These are phyloP conservation scores for Andrena bicolor DNA, from an alignment of 2,888 invertebrate genomes.

Conservation along the genomic window DNA sequence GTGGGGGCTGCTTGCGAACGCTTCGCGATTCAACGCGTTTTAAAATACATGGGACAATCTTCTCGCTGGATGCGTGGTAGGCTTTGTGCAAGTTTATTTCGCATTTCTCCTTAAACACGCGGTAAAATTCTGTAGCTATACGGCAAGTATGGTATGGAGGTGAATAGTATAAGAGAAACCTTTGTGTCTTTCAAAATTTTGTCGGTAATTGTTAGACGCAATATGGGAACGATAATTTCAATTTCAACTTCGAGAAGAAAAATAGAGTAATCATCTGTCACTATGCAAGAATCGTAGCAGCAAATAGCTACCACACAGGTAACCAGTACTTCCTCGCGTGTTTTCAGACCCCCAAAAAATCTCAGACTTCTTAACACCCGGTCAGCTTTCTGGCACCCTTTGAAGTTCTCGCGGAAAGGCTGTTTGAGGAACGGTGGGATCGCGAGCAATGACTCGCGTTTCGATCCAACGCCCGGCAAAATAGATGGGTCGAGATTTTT, in stretches of 20 bases:
- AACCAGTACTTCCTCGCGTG: no score
- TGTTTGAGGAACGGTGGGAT: slow-evolving; percentile 38
- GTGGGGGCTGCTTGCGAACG: slow-evolving; percentile 8
- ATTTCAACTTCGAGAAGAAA: no score
- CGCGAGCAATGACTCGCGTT: slow-evolving; percentile 35
- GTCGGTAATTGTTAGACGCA: no score
- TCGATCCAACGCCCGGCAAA: slow-evolving; percentile 48
- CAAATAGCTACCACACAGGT: no score
- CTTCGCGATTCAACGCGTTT: slow-evolving; percentile 10
- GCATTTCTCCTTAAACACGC: not conserved
- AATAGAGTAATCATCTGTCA: no score
- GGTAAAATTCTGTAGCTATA: not conserved
- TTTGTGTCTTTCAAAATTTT: no score
- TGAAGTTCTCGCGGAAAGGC: slow-evolving; percentile 8
- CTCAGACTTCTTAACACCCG: not conserved
- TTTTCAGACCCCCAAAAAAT: no score
- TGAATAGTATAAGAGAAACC: no score
- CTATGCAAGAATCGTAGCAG: no score
- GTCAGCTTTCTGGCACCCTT: not conserved
- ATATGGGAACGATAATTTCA: no score
- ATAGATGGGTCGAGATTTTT: slow-evolving; percentile 59
- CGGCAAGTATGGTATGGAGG: no score
- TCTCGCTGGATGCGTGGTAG: not conserved
- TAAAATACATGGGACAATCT: not conserved
- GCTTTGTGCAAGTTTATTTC: not conserved